Evolutionary conservation across 2,888 invertebrate species (phyloP), one percentile per base, ranked within the genome.

Genomic region (Drosophila borborema): DNA sequence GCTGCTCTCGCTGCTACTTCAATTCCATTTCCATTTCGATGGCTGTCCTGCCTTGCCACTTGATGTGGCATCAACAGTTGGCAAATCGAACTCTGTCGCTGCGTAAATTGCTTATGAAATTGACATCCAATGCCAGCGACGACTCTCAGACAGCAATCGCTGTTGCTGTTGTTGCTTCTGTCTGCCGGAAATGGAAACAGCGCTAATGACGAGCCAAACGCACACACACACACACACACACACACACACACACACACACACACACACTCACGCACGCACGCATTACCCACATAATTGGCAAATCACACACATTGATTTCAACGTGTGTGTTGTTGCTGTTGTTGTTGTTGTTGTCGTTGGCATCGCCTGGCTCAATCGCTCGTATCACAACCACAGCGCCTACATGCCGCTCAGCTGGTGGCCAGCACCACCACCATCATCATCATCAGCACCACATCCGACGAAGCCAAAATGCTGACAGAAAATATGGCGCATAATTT

Each of bases 61-160:
- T 71, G 68, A 70, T 48, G 68, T 31, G 72, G 74, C 81, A 71
- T 90, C 89, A 90, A 89, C 91, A 87, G 91, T 82, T 89, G 90
- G 86, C 75, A 82, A 87, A 89, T 81, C 90, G 85, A 90, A 83
- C 72, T 61, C 68, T 72, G 84, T 77, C 74, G 76, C 90, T 84
- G 75, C 74, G 82, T 85, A 89, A 90, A 87, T 87, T 90, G 90
- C 90, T 84, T 90, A 90, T 89, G 82, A 87, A 90, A 90, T 87
- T 87, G 86, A 87, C 86, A 86, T 75, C 84, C 72, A 90, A 74
- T 81, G 87, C 72, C 82, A 71, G 67, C 60, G 64, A 65, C 54
- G 61, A 69, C 49, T 62, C 59, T 36, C 48, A 53, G 72, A 58
- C 71, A 51, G 63, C 28, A 40, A 31, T 49, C 23, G n/a, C 16